Conservation (phyloP, 2,888 invertebrate species). For the Spodoptera littoralis region DNA sequence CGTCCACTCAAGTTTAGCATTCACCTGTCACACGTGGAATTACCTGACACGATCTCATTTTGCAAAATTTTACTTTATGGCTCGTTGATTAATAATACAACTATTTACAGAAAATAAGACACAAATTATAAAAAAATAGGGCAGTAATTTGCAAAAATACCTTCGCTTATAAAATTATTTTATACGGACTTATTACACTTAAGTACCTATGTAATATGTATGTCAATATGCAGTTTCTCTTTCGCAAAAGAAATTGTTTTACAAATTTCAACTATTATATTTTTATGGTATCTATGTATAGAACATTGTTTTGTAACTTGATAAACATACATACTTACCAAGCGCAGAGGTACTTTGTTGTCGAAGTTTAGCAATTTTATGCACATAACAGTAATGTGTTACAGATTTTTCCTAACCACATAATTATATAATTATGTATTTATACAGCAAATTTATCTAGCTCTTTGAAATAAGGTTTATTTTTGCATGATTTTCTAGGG, state of each 20-base stretch:
- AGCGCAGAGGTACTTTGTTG: too few relatives aligned
- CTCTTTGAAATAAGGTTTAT: too few relatives aligned
- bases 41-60: conserved; percentile 52
- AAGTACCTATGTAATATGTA: background rate
- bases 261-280: too few relatives aligned
- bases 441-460: too few relatives aligned
- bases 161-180: background rate
- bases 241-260: background rate
- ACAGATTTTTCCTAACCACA: too few relatives aligned
- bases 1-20: conserved; percentile 60
- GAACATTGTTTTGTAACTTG: too few relatives aligned
- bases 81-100: conserved; percentile 26
- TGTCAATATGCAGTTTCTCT: conserved; percentile 1
- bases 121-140: conserved; percentile 11
- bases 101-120: conserved; percentile 16
- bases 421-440: too few relatives aligned
- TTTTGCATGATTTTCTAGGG: too few relatives aligned
- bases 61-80: conserved; percentile 26
- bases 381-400: too few relatives aligned
- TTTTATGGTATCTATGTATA: too few relatives aligned
- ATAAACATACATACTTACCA: too few relatives aligned
- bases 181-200: background rate
- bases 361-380: too few relatives aligned
- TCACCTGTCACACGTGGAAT: conserved; percentile 64
- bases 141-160: conserved; percentile 13